phyloP scores from a whole-genome alignment of 2,888 invertebrate genomes.

The Calameuta idolon region DNA sequence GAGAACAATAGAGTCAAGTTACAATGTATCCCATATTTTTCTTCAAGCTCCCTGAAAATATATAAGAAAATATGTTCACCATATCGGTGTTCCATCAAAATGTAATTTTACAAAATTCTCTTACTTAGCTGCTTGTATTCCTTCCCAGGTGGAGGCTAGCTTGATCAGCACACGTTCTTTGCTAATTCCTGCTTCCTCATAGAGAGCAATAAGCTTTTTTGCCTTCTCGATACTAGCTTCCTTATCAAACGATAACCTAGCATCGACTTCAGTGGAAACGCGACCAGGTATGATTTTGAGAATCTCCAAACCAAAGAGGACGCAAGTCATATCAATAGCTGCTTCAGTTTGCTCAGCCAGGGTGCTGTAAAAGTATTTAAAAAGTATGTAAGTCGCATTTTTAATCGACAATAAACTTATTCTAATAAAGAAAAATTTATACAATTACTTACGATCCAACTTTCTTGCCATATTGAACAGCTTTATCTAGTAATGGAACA shows the following conservation, averaged over 20 bases:
- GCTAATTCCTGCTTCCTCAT: slow-evolving; percentile 88
- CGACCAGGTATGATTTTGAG: slow-evolving; percentile 97
- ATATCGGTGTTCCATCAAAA: background rate
- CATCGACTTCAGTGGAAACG: slow-evolving; percentile 97
- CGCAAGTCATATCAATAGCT: slow-evolving; percentile 94
- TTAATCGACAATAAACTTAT: background rate
- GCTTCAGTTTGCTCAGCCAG: slow-evolving; percentile 81
- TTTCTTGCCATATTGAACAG: slow-evolving; percentile 86
- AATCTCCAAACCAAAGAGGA: slow-evolving; percentile 96
- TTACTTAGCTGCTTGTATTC: slow-evolving; percentile 96
- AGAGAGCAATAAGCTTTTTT: slow-evolving; percentile 86
- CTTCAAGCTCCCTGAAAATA: slow-evolving; percentile 83
- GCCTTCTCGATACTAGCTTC: slow-evolving; percentile 93
- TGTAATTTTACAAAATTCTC: slow-evolving; percentile 36
- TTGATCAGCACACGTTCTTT: slow-evolving; percentile 97
- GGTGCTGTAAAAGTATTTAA: slow-evolving; percentile 68
- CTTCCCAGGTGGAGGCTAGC: slow-evolving; percentile 99
- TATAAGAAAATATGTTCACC: background rate
- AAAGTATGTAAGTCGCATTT: slow-evolving; percentile 3
- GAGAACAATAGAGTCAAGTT: slow-evolving; percentile 97
- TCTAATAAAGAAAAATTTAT: slow-evolving; percentile 6
- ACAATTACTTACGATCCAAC: slow-evolving; percentile 70
- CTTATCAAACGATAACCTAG: slow-evolving; percentile 94
- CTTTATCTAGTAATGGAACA: slow-evolving; percentile 87
- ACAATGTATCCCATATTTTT: slow-evolving; percentile 94